Evolutionary conservation across 1,140 invertebrate genomes (phyloP), one percentile per base, ranked within the genome.

Genomic region (Homarus americanus): DNA sequence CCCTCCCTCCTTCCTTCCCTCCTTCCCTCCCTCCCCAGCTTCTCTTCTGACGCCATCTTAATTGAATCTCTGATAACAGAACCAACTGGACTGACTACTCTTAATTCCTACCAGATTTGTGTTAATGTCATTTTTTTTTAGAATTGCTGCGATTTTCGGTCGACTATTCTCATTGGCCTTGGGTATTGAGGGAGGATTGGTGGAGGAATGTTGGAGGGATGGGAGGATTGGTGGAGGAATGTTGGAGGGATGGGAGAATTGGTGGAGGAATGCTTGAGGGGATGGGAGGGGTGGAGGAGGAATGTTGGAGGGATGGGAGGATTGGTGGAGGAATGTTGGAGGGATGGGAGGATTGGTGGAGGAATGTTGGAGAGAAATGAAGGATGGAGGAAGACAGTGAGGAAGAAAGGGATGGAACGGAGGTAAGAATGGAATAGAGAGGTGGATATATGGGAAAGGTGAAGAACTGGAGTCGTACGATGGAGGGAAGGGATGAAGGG

Each of bases 11-110:
- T 20, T 9, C 73, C 73, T 36, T n/a, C 7, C 17, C 40, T 49
- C 17, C 20, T 24, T 10, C 36, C 24, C 24, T 24, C 76, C 40
- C 24, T 49, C 40, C 40, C 76, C 40, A 15, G 2, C 40, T 5
- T 36, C 20, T 44, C 76, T 79, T 40, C 76, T 79, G 76, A 79
- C 76, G 32, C 24, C 40, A 79, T 79, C 76, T 79, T 79, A 79
- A 79, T 79, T 79, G 76, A 79, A 79, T 79, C 76, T 79, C 44
- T 79, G 76, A 79, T 79, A 79, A 79, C 40, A 79, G 76, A 49
- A 79, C 76, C 76, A 32, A 40, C 10, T 49, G 9, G 24, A 49
- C 76, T 38, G 36, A 79, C 76, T 44, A 79, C 34, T 79, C 76
- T 79, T 79, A 79, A 79, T 79, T 79, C 76, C 76, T 79, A 36